A percentile compares a stretch with the other conserved stretches of the same genome.
These are phyloP conservation scores for Ochropleura leucogaster DNA, from an alignment of 2,888 invertebrate genomes.

Conservation along the genomic window DNA sequence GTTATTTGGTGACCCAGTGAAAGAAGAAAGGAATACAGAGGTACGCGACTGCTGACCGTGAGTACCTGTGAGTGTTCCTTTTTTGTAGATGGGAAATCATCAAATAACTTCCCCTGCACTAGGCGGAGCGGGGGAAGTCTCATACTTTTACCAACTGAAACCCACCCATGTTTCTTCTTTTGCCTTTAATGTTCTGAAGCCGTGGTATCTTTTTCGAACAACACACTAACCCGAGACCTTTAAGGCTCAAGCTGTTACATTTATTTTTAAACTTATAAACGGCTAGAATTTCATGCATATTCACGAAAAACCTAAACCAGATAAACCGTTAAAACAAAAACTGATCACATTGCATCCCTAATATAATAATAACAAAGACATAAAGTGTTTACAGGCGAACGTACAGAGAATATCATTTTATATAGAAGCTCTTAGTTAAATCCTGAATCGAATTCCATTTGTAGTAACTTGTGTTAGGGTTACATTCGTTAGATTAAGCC, in stretches of 20 bases:
- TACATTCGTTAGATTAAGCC: slow-evolving; percentile 87
- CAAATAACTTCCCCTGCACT: too few relatives aligned
- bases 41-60: too few relatives aligned
- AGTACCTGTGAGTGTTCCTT: too few relatives aligned
- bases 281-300: background rate
- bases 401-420: slow-evolving; percentile 68
- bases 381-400: slow-evolving; percentile 55
- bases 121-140: too few relatives aligned
- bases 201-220: too few relatives aligned
- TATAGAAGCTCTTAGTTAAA: slow-evolving; percentile 85
- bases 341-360: slow-evolving; percentile 34
- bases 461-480: slow-evolving; percentile 85
- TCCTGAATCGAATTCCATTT: slow-evolving; percentile 87
- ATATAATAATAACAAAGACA: slow-evolving; percentile 56
- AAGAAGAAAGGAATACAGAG: too few relatives aligned
- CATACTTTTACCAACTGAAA: too few relatives aligned
- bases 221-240: too few relatives aligned
- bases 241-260: background rate
- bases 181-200: too few relatives aligned
- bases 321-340: slow-evolving; percentile 28
- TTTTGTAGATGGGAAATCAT: too few relatives aligned
- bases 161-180: too few relatives aligned
- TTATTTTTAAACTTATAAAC: background rate
- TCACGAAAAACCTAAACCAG: background rate
- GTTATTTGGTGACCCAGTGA: too few relatives aligned